A percentile compares a stretch with the other conserved stretches of the same genome.
phyloP scores from a whole-genome alignment of 35 echinoderm and acorn worm genomes.

The Nesometra sesokonis region DNA sequence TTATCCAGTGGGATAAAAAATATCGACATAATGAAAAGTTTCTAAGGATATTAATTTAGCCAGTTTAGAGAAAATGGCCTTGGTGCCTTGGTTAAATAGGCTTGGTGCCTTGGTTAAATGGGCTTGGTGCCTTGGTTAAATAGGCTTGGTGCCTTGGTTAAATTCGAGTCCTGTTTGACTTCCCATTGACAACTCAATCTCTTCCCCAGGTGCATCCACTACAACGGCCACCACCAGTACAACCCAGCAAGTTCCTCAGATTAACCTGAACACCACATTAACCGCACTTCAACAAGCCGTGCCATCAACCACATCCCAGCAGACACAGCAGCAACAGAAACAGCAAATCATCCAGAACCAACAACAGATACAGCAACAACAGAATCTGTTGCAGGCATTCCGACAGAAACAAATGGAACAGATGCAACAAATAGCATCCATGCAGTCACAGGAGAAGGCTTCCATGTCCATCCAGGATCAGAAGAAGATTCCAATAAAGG shows the following conservation, averaged over 20 bases:
- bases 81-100: too few relatives aligned
- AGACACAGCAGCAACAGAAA: constrained; percentile 16
- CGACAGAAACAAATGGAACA: background rate
- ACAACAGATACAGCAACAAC: constrained; percentile 17
- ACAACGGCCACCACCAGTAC: background rate
- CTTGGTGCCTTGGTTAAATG: too few relatives aligned
- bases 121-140: too few relatives aligned
- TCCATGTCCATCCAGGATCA: constrained; percentile 9
- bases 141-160: too few relatives aligned
- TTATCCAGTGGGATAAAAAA: too few relatives aligned
- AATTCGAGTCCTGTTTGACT: too few relatives aligned
- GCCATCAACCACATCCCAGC: background rate
- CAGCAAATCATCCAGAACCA: constrained; percentile 23
- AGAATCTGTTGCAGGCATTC: background rate
- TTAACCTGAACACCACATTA: constrained; percentile 49
- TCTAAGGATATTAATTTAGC: too few relatives aligned
- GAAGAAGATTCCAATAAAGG: constrained; percentile 4
- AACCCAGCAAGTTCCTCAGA: background rate
- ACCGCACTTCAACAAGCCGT: constrained; percentile 42
- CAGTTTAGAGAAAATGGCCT: too few relatives aligned
- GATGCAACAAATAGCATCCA: background rate
- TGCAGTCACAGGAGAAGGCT: constrained; percentile 3
- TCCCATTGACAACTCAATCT: too few relatives aligned
- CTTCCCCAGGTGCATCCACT: background rate
- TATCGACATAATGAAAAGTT: too few relatives aligned